Conservation (phyloP, 2,113 vertebrate genomes). For the Polyodon spathula region DNA sequence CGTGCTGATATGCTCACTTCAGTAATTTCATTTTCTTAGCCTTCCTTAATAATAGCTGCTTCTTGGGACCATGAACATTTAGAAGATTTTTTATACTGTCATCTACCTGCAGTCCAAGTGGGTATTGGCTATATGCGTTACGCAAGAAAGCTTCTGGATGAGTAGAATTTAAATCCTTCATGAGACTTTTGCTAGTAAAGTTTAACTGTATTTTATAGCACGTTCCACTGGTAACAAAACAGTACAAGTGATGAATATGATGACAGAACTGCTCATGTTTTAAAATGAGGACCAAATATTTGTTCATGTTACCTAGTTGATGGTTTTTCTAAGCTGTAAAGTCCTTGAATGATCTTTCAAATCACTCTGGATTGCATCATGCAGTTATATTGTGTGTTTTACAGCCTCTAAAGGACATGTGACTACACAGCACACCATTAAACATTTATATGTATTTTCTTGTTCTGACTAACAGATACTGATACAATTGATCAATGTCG, state of each 20-base stretch:
- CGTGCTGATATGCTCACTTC: slow-evolving; percentile 3
- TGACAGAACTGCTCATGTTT: too few species aligned
- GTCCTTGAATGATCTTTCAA: slow-evolving; percentile 9
- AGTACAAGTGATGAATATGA: too few species aligned
- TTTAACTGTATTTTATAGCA: slow-evolving; percentile 16
- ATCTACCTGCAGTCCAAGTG: slow-evolving; percentile 8
- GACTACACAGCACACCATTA: slow-evolving; percentile 27
- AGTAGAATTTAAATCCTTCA: slow-evolving; percentile 11
- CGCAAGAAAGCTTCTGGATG: neutral
- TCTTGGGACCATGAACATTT: slow-evolving; percentile 24
- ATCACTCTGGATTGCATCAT: slow-evolving; percentile 19
- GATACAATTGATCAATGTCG: slow-evolving; percentile 27
- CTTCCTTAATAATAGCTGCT: slow-evolving; percentile 32
- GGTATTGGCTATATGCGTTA: neutral
- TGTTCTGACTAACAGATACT: slow-evolving; percentile 34
- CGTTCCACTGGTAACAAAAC: neutral
- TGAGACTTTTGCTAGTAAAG: slow-evolving; percentile 5
- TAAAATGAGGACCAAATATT: too few species aligned
- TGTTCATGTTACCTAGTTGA: too few species aligned
- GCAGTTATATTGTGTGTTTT: slow-evolving; percentile 43
- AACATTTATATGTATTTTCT: slow-evolving; percentile 37
- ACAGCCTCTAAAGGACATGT: slow-evolving; percentile 32
- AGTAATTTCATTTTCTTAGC: slow-evolving; percentile 43
- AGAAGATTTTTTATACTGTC: slow-evolving; percentile 33
- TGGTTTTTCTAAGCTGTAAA: neutral